Conservation (phyloP, 2,113 vertebrate species). For the Neolamprologus devosi region DNA sequence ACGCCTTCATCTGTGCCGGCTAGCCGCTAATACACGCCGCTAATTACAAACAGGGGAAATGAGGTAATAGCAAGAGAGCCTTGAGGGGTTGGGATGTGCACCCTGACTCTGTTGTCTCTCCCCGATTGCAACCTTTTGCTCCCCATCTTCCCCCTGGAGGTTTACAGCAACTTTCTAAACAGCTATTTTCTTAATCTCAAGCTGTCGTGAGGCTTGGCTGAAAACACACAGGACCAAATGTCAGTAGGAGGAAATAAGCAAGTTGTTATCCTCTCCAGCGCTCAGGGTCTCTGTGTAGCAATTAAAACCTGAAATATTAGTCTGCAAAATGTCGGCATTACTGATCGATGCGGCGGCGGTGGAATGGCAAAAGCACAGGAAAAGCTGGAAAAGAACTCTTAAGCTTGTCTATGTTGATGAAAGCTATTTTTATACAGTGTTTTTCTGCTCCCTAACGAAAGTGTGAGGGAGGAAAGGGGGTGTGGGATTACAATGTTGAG, state of each 20-base stretch:
- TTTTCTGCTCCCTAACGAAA: constrained; percentile 27
- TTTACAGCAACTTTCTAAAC: constrained; percentile 13
- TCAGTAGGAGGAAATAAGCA: neutral
- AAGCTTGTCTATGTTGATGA: constrained; percentile 27
- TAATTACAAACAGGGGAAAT: constrained; percentile 71
- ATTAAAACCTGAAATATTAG: constrained; percentile 63
- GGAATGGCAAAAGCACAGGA: neutral
- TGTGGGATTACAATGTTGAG: constrained; percentile 56
- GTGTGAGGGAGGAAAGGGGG: constrained; percentile 4
- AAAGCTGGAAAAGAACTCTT: neutral
- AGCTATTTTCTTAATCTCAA: neutral
- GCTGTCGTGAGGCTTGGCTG: neutral
- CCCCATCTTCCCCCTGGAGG: neutral
- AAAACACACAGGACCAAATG: neutral
- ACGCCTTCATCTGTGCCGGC: constrained; percentile 43
- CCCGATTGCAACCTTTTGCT: neutral
- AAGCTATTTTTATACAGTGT: constrained; percentile 47
- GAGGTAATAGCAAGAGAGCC: constrained; percentile 25
- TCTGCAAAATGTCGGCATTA: constrained; percentile 33
- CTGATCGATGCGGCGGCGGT: neutral
- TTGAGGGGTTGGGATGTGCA: neutral
- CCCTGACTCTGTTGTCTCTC: neutral
- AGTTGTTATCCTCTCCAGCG: constrained; percentile 1
- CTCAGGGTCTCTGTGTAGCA: constrained; percentile 18
- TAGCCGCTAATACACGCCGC: constrained; percentile 40